These are phyloP conservation scores for Channa striata DNA, from an alignment of 2,797 vertebrate genomes.

Conservation along the genomic window DNA sequence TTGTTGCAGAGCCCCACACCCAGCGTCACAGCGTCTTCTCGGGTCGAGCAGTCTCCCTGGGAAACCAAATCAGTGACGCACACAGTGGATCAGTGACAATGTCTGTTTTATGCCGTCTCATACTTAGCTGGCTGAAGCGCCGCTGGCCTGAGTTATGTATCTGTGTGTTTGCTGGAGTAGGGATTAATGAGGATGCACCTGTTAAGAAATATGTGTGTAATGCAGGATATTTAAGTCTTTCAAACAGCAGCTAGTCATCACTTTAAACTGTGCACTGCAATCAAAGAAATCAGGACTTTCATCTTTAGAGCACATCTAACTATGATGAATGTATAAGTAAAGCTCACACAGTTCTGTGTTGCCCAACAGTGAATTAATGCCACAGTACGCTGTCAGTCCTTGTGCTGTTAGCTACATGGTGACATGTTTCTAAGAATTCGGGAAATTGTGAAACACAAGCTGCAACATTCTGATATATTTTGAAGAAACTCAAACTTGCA, in stretches of 20 bases:
- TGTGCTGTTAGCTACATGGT: background rate
- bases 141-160: constrained; percentile 1
- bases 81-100: constrained; percentile 57
- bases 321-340: background rate
- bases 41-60: constrained; percentile 95
- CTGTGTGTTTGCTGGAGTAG: background rate
- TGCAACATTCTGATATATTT: background rate
- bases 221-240: background rate
- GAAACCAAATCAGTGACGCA: constrained; percentile 77
- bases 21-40: constrained; percentile 95
- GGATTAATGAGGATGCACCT: constrained; percentile 16
- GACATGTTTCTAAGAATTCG: background rate
- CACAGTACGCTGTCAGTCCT: background rate
- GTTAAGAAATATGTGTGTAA: constrained; percentile 14
- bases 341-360: no score
- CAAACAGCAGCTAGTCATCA: background rate
- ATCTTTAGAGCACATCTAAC: background rate
- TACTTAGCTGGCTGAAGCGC: constrained; percentile 29
- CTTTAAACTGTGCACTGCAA: background rate
- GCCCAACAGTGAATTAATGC: background rate
- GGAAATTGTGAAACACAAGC: background rate
- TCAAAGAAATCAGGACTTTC: background rate
- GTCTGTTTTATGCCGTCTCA: constrained; percentile 63
- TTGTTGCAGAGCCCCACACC: constrained; percentile 98
- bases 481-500: background rate